Conservation (phyloP, 2,113 vertebrate species). For the Chamaea fasciata region DNA sequence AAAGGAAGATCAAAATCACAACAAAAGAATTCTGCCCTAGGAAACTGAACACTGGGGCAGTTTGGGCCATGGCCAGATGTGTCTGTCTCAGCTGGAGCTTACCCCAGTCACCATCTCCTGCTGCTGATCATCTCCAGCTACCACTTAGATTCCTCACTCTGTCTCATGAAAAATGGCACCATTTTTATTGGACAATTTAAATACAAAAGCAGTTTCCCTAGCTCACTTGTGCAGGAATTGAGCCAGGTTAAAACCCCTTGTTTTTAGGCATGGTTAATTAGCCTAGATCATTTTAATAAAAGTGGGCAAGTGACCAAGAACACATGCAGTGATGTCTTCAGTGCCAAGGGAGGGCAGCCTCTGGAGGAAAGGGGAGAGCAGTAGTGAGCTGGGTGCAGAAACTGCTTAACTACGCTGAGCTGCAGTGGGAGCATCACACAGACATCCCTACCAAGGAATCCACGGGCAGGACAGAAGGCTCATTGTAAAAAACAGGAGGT, state of each 20-base stretch:
- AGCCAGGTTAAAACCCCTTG: not conserved
- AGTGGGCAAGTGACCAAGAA: not conserved
- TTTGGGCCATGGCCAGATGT: not conserved
- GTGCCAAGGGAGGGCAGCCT: not conserved
- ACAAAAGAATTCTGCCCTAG: not conserved
- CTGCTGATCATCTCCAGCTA: not conserved
- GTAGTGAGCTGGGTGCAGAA: not conserved
- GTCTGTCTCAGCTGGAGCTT: not conserved
- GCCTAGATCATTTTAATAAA: not conserved
- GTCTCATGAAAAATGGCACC: not conserved
- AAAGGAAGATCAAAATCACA: not conserved
- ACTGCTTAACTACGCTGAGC: not conserved
- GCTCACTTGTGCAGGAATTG: not conserved
- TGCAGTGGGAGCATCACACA: not conserved
- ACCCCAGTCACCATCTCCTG: not conserved
- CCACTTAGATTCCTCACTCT: not conserved
- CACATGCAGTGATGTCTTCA: not conserved
- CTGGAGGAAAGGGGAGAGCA: not conserved
- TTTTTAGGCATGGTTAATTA: not conserved
- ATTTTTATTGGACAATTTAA: not conserved
- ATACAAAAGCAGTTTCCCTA: not conserved
- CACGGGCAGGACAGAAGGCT: not conserved
- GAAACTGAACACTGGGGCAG: not conserved
- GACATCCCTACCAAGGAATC: not conserved
- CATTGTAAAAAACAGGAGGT: not conserved